These are phyloP conservation scores for Heliconius eleuchia DNA, from an alignment of 1,140 invertebrate genomes.

Conservation along the genomic window DNA sequence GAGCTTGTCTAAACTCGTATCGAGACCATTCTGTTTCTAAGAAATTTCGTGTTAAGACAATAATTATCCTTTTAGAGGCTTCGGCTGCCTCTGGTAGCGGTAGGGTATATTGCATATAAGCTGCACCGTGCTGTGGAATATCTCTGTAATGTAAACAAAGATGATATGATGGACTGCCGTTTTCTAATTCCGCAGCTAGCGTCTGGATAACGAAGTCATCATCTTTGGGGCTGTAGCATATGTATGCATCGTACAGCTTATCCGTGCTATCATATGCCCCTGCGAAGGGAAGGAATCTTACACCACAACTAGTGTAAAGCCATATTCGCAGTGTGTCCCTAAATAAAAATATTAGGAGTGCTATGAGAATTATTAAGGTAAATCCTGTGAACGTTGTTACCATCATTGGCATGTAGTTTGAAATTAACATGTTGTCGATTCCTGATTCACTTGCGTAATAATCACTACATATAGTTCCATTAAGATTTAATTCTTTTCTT, in stretches of 20 bases:
- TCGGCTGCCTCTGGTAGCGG: slow-evolving; percentile 93
- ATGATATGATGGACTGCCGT: slow-evolving; percentile 87
- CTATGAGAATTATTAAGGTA: slow-evolving; percentile 86
- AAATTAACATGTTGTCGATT: slow-evolving; percentile 90
- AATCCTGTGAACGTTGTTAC: slow-evolving; percentile 88
- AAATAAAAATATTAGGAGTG: slow-evolving; percentile 90
- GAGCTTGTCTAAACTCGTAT: slow-evolving; percentile 90
- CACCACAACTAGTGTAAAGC: slow-evolving; percentile 93
- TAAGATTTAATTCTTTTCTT: slow-evolving; percentile 88
- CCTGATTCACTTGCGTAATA: slow-evolving; percentile 91
- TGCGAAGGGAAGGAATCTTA: slow-evolving; percentile 88
- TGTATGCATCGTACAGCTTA: slow-evolving; percentile 95
- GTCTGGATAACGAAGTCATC: slow-evolving; percentile 94
- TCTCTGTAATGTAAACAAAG: slow-evolving; percentile 94
- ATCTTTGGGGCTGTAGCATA: slow-evolving; percentile 96
- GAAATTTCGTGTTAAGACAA: slow-evolving; percentile 92
- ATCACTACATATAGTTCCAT: slow-evolving; percentile 91
- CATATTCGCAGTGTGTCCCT: slow-evolving; percentile 92
- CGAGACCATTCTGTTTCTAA: slow-evolving; percentile 93
- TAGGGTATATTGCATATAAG: slow-evolving; percentile 87
- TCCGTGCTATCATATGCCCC: slow-evolving; percentile 88
- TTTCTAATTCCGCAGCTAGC: slow-evolving; percentile 92
- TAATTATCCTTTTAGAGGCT: slow-evolving; percentile 89
- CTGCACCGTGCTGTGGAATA: slow-evolving; percentile 85
- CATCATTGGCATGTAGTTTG: slow-evolving; percentile 91